phyloP scores from a whole-genome alignment of 2,113 vertebrate genomes.

The Bambusicola thoracicus region DNA sequence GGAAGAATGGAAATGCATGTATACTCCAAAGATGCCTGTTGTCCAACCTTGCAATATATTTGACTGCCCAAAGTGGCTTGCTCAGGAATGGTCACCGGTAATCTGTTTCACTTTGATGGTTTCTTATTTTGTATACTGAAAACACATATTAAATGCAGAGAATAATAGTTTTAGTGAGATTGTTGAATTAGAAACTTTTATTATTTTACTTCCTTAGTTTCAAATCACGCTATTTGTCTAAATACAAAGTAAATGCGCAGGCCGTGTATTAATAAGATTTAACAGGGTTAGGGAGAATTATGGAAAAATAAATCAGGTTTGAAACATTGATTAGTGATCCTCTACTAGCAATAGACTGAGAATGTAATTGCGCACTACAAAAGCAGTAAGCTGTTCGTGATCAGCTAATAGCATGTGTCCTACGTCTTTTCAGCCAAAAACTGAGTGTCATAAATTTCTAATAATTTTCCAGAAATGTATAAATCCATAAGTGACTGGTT shows the following conservation, averaged over 20 bases:
- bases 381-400: neutral
- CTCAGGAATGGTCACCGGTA: constrained; percentile 98
- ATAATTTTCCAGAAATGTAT: neutral
- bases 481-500: neutral
- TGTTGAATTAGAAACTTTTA: neutral
- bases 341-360: neutral
- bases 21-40: constrained; percentile 89
- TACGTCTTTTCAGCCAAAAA: neutral
- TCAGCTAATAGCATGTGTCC: neutral
- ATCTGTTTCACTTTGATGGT: constrained; percentile 29
- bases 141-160: neutral
- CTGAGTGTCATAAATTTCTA: neutral
- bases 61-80: constrained; percentile 96
- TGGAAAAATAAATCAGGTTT: neutral
- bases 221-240: neutral
- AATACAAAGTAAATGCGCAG: neutral
- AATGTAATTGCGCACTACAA: neutral
- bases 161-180: neutral
- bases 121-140: neutral
- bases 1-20: constrained; percentile 99
- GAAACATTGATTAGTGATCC: neutral
- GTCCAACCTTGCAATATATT: constrained; percentile 95
- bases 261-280: neutral
- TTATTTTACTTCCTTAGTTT: neutral
- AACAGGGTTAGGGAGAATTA: neutral